phyloP scores from a whole-genome alignment of 2,888 invertebrate species.

The Morinoia aosen region DNA sequence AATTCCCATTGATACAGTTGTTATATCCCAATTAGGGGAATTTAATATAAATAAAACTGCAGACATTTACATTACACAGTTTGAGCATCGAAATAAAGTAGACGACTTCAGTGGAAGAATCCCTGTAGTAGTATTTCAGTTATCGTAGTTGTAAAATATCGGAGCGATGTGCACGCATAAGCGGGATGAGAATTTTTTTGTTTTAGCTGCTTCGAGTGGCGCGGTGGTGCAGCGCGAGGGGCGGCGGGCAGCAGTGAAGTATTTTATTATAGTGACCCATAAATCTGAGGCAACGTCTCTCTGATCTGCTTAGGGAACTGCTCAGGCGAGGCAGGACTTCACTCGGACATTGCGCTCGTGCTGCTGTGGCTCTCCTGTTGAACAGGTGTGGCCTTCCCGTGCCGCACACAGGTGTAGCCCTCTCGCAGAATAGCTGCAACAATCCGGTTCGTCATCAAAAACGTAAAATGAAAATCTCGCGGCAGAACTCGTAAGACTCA shows the following conservation, averaged over 20 bases:
- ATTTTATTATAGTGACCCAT: neutral
- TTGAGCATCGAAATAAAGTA: too few species aligned
- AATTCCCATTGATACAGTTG: too few species aligned
- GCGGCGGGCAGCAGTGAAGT: neutral
- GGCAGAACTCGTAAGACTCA: too few species aligned
- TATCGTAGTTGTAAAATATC: neutral
- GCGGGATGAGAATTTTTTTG: neutral
- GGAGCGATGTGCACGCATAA: neutral
- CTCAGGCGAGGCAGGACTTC: neutral
- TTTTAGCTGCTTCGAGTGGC: neutral
- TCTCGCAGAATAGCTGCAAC: too few species aligned
- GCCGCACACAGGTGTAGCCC: too few species aligned
- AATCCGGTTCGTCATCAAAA: too few species aligned
- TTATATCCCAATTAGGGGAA: too few species aligned
- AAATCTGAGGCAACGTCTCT: conserved; percentile 30
- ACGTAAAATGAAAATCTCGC: too few species aligned
- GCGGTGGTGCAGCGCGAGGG: neutral
- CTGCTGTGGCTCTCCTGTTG: neutral
- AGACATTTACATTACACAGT: too few species aligned
- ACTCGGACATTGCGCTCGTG: neutral
- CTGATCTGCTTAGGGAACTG: conserved; percentile 34
- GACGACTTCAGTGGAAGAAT: too few species aligned
- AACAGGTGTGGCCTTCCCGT: neutral
- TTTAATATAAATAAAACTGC: too few species aligned
- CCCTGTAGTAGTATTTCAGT: neutral